A percentile compares a stretch with the other conserved stretches of the same genome.
Evolutionary conservation across 2,113 vertebrate genomes (phyloP).

Genomic region (Actinemys pallida): DNA sequence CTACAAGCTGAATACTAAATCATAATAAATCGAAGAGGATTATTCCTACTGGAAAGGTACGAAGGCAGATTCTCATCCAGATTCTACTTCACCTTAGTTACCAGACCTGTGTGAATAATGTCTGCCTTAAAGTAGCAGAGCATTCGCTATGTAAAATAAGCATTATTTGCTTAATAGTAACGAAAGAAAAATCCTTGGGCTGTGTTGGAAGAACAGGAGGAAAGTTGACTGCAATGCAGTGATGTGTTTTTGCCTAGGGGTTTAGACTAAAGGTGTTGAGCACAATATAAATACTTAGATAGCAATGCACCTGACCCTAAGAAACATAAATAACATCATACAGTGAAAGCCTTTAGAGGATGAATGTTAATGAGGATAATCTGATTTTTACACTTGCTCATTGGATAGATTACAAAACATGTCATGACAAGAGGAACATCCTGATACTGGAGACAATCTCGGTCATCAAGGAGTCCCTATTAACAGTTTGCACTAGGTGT

Average conservation of each 20-base stretch:
- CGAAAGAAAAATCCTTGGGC: neutral
- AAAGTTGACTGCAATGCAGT: neutral
- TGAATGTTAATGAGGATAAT: neutral
- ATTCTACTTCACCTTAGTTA: neutral
- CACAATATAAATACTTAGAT: neutral
- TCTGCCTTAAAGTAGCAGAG: neutral
- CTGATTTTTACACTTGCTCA: neutral
- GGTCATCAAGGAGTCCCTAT: conserved; percentile 1
- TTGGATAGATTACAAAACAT: neutral
- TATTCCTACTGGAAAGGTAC: neutral
- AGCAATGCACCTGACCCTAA: neutral
- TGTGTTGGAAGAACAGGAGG: neutral
- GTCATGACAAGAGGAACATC: neutral
- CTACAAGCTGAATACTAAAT: neutral
- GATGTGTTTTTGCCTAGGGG: neutral
- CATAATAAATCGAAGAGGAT: neutral
- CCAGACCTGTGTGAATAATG: neutral
- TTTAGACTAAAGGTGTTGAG: neutral
- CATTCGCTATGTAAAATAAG: neutral
- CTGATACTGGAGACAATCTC: neutral
- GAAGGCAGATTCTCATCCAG: neutral
- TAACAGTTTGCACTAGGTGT: neutral
- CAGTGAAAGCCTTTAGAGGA: neutral
- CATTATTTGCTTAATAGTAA: neutral
- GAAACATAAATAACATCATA: neutral